Conservation (phyloP, 1,140 invertebrate genomes). For the Acromyrmex echinatior region DNA sequence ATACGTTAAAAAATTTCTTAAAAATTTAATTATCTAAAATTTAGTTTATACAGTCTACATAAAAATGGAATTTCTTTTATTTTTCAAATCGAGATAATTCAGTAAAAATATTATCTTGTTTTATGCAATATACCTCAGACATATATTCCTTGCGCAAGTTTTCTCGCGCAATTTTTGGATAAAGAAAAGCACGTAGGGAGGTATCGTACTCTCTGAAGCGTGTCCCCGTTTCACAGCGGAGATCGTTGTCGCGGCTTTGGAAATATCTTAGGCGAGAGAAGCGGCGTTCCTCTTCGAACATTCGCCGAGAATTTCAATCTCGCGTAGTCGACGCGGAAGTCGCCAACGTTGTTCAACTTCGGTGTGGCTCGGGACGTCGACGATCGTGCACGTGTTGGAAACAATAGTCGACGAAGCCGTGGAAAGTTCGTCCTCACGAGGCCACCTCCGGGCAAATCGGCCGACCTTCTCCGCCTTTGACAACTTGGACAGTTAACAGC, state of each 20-base stretch:
- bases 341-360: constrained; percentile 60
- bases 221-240: constrained; percentile 28
- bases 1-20: no score
- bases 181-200: background rate
- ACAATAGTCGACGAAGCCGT: constrained; percentile 67
- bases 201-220: background rate
- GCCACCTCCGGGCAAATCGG: constrained; percentile 29
- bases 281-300: constrained; percentile 1
- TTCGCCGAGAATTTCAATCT: constrained; percentile 73
- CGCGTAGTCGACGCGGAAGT: constrained; percentile 65
- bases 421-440: constrained; percentile 49
- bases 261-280: constrained; percentile 46
- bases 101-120: constrained; percentile 9
- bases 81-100: background rate
- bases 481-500: constrained; percentile 75
- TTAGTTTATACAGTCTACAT: background rate
- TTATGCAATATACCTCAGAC: background rate
- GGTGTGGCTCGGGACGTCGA: background rate
- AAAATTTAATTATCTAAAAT: background rate
- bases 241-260: constrained; percentile 49
- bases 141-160: background rate
- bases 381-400: constrained; percentile 55
- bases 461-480: constrained; percentile 61
- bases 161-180: background rate
- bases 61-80: background rate